A percentile compares a stretch with the other conserved stretches of the same genome.
Evolutionary conservation across 1,140 invertebrate genomes (phyloP).

Genomic region (Lethocerus indicus): DNA sequence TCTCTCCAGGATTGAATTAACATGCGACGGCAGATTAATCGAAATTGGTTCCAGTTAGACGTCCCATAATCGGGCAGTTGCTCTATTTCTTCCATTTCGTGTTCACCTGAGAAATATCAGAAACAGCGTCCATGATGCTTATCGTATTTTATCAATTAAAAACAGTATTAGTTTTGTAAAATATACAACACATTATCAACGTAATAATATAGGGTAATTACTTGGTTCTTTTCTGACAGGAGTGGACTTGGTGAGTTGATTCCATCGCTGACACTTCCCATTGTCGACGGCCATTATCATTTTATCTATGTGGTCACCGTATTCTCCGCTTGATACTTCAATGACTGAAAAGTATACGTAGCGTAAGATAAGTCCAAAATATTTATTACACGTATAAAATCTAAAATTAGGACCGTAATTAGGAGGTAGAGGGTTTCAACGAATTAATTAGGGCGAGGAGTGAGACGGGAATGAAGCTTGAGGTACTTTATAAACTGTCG

Average conservation of each 20-base stretch:
- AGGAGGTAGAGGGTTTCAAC: no score
- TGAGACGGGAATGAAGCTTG: no score
- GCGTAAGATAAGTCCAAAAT: no score
- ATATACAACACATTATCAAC: no score
- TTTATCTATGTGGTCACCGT: constrained; percentile 39
- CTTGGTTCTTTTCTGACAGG: background rate
- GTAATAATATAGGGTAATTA: no score
- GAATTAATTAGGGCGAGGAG: no score
- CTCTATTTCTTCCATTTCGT: constrained; percentile 9
- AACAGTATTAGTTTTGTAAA: no score
- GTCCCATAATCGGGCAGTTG: constrained; percentile 11
- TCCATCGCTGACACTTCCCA: constrained; percentile 33
- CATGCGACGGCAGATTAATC: constrained; percentile 43
- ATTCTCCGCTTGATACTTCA: constrained; percentile 58
- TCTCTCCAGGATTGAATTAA: constrained; percentile 51
- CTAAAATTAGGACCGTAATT: no score
- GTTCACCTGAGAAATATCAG: constrained; percentile 9
- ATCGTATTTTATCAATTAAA: no score
- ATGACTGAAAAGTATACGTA: constrained; percentile 51
- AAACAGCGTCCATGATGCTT: no score
- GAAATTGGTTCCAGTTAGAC: constrained; percentile 40
- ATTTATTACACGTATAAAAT: no score
- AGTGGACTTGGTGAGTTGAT: constrained; percentile 7
- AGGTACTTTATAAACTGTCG: no score
- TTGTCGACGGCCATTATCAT: constrained; percentile 45